A percentile compares a stretch with the other conserved stretches of the same genome.
phyloP scores from a whole-genome alignment of 1,140 invertebrate genomes.

The Drosophila erecta region DNA sequence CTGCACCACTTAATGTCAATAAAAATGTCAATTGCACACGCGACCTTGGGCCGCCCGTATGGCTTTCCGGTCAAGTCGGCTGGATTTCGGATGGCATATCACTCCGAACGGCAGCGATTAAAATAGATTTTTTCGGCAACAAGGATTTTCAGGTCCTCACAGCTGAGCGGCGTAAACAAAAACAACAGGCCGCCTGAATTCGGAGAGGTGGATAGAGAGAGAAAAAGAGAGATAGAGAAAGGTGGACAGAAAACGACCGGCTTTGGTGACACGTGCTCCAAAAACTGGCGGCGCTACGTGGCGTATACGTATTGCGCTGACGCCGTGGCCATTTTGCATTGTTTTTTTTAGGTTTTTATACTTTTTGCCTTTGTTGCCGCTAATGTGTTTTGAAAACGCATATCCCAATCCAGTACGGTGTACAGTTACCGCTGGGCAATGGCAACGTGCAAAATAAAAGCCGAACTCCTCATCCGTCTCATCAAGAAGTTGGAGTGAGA shows the following conservation, averaged over 20 bases:
- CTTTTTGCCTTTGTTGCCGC: constrained; percentile 13
- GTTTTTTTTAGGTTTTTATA: not conserved
- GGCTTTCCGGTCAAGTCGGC: constrained; percentile 34
- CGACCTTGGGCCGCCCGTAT: constrained; percentile 55
- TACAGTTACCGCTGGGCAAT: constrained; percentile 55
- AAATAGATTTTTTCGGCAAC: constrained; percentile 65
- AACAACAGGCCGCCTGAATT: constrained; percentile 43
- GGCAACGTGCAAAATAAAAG: constrained; percentile 57
- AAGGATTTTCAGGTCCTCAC: constrained; percentile 40
- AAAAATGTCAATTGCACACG: constrained; percentile 64
- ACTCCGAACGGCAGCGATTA: constrained; percentile 49
- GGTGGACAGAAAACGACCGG: constrained; percentile 4
- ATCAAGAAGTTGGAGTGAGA: constrained; percentile 35
- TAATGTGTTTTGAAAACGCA: constrained; percentile 75
- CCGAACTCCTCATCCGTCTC: constrained; percentile 32
- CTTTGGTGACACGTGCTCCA: constrained; percentile 58
- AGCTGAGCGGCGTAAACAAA: constrained; percentile 78
- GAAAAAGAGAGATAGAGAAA: constrained; percentile 9
- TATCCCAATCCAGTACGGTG: constrained; percentile 50
- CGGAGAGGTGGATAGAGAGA: not conserved
- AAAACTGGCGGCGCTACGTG: constrained; percentile 59
- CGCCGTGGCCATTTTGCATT: constrained; percentile 71
- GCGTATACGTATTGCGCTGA: constrained; percentile 80
- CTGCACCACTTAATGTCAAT: constrained; percentile 74
- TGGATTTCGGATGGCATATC: constrained; percentile 25